Base-by-base conservation (phyloP, 53 echinoderm and acorn worm species). In the Echinometra lucunter region DNA sequence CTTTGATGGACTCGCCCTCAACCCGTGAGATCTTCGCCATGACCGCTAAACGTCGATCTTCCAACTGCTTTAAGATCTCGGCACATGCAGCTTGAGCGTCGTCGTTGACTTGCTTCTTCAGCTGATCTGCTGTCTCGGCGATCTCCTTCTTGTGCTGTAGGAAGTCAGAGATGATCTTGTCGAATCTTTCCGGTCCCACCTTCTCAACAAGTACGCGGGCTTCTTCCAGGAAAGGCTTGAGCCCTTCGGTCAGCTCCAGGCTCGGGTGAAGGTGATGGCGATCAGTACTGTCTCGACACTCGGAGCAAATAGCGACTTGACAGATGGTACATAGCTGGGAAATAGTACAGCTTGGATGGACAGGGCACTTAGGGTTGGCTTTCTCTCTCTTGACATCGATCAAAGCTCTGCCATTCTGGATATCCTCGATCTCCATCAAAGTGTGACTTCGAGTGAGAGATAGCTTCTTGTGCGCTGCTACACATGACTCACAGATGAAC, bases 61-160 rank as follows among this genome's bases (percentile, higher is more conserved):
- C 91, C 1, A 91, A 8, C 55, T 91, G 91, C 69, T 66, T 34
- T 69, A 66, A 66, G 40, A 66, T 6, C 25, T 91, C 91, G 7
- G 91, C 91, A 25, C 66, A 66, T 4, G 91, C 44, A 9, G 67
- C 91, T 25, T 91, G 37, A 6, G 91, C 91, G 91, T 91, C 91
- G 1, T 91, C 91, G 67, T 91, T 91, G 6, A 91, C 44, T 44
- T 91, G 91, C 44, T 91, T 91, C 66, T 66, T 66, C 17, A 91
- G 69, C 6, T 40, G 34, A 4, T 91, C 91, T 19, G 91, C 91
- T 21, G 37, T 91, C 66, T 91, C 91, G 9, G 91, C 91, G 91
- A 91, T 91, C 4, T 66, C 91, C 44, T 91, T 91, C 91, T 91
- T 91, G 67, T 91, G 91, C 67, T 66, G 66, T 6, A 91, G 69